phyloP scores from a whole-genome alignment of 2,113 vertebrate species.

The Lucifuga dentata region DNA sequence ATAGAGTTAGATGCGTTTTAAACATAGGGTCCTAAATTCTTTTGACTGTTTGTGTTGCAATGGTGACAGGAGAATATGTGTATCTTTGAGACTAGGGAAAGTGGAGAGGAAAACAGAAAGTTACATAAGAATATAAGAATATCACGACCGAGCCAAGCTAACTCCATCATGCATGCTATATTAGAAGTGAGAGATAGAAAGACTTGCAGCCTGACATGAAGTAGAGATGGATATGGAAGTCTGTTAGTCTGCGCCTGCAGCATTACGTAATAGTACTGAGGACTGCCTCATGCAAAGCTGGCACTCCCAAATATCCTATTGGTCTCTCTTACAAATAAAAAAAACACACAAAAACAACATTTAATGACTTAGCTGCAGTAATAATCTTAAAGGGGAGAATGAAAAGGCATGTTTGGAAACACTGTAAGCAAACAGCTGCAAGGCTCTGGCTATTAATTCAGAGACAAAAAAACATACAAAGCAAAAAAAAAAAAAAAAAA shows the following conservation, averaged over 20 bases:
- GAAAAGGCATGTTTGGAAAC: constrained; percentile 11
- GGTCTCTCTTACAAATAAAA: constrained; percentile 9
- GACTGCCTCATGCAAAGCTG: constrained; percentile 34
- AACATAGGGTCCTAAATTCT: too few relatives aligned
- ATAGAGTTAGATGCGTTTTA: too few relatives aligned
- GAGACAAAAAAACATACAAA: too few relatives aligned
- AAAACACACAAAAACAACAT: constrained; percentile 14
- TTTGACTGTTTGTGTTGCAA: not conserved
- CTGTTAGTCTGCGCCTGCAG: constrained; percentile 57
- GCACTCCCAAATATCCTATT: constrained; percentile 41
- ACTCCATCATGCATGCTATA: constrained; percentile 39
- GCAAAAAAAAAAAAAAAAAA: too few relatives aligned
- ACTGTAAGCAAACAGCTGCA: not conserved
- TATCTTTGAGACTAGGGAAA: constrained; percentile 29
- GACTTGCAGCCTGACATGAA: constrained; percentile 21
- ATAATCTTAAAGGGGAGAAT: constrained; percentile 31
- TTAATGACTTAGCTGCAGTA: constrained; percentile 36
- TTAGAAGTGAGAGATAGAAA: constrained; percentile 46
- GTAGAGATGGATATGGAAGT: constrained; percentile 55
- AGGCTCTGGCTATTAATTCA: not conserved
- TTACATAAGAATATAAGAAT: constrained; percentile 69
- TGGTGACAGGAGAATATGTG: not conserved
- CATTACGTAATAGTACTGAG: constrained; percentile 57
- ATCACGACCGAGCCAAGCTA: constrained; percentile 47
- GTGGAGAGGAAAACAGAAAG: constrained; percentile 47